These are phyloP conservation scores for Anthonomus grandis DNA, from an alignment of 1,140 invertebrate genomes.

Conservation along the genomic window DNA sequence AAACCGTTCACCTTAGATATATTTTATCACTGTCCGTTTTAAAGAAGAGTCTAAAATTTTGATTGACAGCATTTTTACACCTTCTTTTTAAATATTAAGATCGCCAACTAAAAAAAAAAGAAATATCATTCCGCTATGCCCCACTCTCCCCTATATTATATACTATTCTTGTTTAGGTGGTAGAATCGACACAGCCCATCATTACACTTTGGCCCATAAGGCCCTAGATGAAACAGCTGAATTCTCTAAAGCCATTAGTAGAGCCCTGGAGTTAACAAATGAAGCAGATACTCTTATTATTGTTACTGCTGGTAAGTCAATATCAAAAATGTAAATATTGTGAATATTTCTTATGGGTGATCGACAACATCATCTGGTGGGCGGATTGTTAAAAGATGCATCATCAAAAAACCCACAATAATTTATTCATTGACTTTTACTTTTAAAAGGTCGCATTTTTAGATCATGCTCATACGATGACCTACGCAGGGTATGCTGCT, in stretches of 20 bases:
- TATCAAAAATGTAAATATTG: background rate
- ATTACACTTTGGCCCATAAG: conserved; percentile 59
- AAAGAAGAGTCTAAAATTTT: too few species aligned
- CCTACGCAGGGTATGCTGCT: conserved; percentile 61
- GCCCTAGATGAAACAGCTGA: conserved; percentile 69
- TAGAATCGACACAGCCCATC: conserved; percentile 72
- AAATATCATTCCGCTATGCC: background rate
- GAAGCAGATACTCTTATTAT: conserved; percentile 56
- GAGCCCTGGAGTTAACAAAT: conserved; percentile 56
- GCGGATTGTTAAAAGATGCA: too few species aligned
- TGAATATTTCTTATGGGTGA: too few species aligned
- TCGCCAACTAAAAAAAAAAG: background rate
- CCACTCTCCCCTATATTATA: too few species aligned
- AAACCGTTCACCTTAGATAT: background rate
- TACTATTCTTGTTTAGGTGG: conserved; percentile 61
- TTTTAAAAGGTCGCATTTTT: conserved; percentile 2
- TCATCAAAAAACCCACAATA: too few species aligned
- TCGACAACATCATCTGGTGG: too few species aligned
- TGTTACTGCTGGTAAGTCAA: conserved; percentile 60
- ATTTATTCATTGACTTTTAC: too few species aligned
- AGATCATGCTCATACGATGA: conserved; percentile 67
- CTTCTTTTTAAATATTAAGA: background rate
- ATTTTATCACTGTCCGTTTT: background rate
- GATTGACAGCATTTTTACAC: too few species aligned
- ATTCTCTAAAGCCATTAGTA: conserved; percentile 63